phyloP scores from a whole-genome alignment of 2,797 vertebrate species.

The Glossophaga mutica region DNA sequence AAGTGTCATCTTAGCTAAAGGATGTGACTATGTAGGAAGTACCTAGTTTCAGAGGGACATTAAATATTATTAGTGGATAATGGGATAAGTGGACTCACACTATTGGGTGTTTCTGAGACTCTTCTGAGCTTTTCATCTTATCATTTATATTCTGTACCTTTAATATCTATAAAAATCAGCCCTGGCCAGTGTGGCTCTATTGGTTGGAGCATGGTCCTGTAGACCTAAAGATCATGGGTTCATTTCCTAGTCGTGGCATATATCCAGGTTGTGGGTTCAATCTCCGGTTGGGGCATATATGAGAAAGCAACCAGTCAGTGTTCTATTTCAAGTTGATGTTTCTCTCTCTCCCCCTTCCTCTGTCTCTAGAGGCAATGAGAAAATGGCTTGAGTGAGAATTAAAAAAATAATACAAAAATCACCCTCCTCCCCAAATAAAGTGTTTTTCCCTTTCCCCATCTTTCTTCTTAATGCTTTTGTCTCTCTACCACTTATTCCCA shows the following conservation, averaged over 20 bases:
- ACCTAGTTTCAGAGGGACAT: background rate
- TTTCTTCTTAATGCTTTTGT: background rate
- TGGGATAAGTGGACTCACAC: background rate
- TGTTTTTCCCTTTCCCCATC: background rate
- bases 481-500: background rate
- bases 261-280: background rate
- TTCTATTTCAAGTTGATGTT: too few species aligned
- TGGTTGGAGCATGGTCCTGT: background rate
- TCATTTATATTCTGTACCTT: background rate
- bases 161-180: background rate
- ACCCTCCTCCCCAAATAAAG: background rate
- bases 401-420: background rate
- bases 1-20: background rate
- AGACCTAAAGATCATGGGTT: background rate
- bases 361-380: too few species aligned
- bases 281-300: background rate
- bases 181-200: background rate
- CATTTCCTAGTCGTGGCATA: background rate
- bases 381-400: too few species aligned
- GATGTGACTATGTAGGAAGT: background rate
- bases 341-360: too few species aligned
- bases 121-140: background rate
- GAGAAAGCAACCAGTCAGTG: background rate
- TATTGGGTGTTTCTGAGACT: background rate
- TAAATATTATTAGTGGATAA: background rate